Percentiles rank a stretch among this genome's conserved stretches.
Evolutionary conservation across 2,113 vertebrate species (phyloP).

Genomic region (Chlorodrepanis virens): DNA sequence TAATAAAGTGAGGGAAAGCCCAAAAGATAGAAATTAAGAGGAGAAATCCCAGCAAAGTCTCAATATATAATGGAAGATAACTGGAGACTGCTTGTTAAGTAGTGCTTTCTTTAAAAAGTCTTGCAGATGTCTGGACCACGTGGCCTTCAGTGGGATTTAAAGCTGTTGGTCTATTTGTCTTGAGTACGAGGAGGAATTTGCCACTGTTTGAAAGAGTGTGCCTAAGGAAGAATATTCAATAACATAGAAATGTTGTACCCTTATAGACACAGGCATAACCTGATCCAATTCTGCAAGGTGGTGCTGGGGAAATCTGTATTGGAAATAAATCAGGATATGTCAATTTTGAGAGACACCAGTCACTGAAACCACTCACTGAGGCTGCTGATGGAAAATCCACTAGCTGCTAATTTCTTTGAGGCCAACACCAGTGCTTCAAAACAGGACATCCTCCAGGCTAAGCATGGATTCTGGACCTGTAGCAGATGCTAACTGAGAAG

Average conservation of each 20-base stretch:
- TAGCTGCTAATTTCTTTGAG: neutral
- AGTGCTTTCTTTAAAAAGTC: neutral
- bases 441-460: neutral
- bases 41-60: neutral
- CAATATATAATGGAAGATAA: neutral
- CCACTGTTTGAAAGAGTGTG: neutral
- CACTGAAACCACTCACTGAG: neutral
- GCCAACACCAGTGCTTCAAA: neutral
- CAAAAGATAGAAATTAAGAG: accelerated
- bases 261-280: neutral
- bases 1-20: neutral
- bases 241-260: neutral
- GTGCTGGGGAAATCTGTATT: neutral
- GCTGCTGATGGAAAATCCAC: neutral
- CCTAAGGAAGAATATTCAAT: neutral
- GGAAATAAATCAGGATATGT: neutral
- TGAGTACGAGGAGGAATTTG: neutral
- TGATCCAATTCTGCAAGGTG: neutral
- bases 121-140: neutral
- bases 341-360: neutral
- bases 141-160: neutral
- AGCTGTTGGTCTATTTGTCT: neutral
- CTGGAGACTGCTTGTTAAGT: neutral
- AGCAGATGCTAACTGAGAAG: neutral
- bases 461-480: neutral